phyloP scores from a whole-genome alignment of 1,140 invertebrate genomes.

The Caenorhabditis inopinata region DNA sequence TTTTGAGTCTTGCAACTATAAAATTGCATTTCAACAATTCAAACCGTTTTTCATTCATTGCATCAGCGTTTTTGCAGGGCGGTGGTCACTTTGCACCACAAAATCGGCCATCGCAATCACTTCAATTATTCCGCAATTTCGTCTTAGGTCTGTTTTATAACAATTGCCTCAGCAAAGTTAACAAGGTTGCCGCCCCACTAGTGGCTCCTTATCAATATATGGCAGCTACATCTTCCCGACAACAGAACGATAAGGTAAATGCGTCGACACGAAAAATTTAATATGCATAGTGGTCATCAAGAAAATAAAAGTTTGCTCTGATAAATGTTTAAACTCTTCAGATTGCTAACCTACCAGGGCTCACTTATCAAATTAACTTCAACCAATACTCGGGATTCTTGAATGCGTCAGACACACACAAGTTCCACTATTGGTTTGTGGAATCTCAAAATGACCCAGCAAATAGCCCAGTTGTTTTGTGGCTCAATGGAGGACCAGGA shows the following conservation, averaged over 20 bases:
- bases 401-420: conserved; percentile 45
- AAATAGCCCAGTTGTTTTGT: conserved; percentile 69
- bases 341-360: conserved; percentile 49
- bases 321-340: not conserved
- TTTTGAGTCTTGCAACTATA: not conserved
- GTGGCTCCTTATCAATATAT: conserved; percentile 23
- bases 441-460: conserved; percentile 67
- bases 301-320: not conserved
- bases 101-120: conserved; percentile 68
- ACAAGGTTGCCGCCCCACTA: conserved; percentile 19
- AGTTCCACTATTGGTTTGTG: conserved; percentile 65
- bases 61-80: conserved; percentile 59
- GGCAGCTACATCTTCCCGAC: not conserved
- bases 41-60: not conserved
- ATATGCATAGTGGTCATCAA: not conserved
- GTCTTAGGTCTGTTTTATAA: not conserved
- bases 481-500: conserved; percentile 71
- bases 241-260: conserved; percentile 18
- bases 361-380: conserved; percentile 50
- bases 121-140: conserved; percentile 66
- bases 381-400: conserved; percentile 56
- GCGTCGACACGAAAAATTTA: not conserved
- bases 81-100: conserved; percentile 71
- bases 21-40: not conserved
- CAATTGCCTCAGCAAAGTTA: conserved; percentile 37